A percentile compares a stretch with the other conserved stretches of the same genome.
Conservation (phyloP, 35 echinoderm and acorn worm species). For the Ophiothrix spiculata region DNA sequence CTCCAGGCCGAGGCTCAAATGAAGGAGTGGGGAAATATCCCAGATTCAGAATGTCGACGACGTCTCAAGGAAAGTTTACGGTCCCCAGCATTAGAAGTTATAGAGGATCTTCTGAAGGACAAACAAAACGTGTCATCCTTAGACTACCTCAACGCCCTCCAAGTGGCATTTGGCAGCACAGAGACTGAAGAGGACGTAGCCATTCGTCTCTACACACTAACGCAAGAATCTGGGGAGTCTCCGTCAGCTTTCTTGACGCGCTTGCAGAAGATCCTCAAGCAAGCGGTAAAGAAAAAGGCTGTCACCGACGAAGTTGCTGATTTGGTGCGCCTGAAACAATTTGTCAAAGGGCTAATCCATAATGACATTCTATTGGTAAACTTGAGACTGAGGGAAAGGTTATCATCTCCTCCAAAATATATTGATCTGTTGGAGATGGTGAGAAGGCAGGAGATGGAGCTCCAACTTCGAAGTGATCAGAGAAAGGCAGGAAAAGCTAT, state of each 20-base stretch:
- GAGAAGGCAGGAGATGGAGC: slow-evolving; percentile 19
- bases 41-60: slow-evolving; percentile 14
- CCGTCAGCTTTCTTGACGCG: slow-evolving; percentile 26
- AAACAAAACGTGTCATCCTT: slow-evolving; percentile 21
- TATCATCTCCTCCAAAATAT: slow-evolving; percentile 9
- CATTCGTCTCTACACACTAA: slow-evolving; percentile 26
- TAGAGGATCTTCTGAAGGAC: slow-evolving; percentile 39
- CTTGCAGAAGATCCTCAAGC: slow-evolving; percentile 5
- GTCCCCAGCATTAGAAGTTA: slow-evolving; percentile 35
- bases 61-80: slow-evolving; percentile 41
- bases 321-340: slow-evolving; percentile 17
- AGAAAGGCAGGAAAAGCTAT: not conserved
- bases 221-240: slow-evolving; percentile 23
- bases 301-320: not conserved
- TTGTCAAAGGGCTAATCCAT: slow-evolving; percentile 39
- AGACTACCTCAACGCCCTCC: slow-evolving; percentile 48
- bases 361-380: slow-evolving; percentile 55
- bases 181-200: slow-evolving; percentile 46
- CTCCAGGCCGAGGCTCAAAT: slow-evolving; percentile 32
- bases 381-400: slow-evolving; percentile 33
- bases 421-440: slow-evolving; percentile 16
- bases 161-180: slow-evolving; percentile 50
- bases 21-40: slow-evolving; percentile 43
- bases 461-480: not conserved
- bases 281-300: slow-evolving; percentile 29